Conservation (phyloP, 1,140 invertebrate genomes). For the Leptinotarsa defecta region DNA sequence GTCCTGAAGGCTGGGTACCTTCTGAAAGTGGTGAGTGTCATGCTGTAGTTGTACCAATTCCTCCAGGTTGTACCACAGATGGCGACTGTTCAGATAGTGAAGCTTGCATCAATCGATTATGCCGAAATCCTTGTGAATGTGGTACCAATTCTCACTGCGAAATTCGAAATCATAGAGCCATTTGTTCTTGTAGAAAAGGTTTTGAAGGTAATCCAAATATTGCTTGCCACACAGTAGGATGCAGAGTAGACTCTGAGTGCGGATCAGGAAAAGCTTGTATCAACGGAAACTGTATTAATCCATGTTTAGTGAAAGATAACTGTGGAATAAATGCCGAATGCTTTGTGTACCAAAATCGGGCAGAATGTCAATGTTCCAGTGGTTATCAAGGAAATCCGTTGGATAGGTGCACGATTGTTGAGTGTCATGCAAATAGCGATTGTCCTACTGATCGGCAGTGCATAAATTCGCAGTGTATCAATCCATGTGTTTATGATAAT, state of each 20-base stretch:
- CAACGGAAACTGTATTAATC: constrained; percentile 83
- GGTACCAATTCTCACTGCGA: constrained; percentile 82
- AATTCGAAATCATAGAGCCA: constrained; percentile 80
- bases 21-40: constrained; percentile 76
- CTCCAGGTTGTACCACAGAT: constrained; percentile 76
- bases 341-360: constrained; percentile 71
- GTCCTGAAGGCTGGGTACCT: constrained; percentile 80
- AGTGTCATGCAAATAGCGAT: constrained; percentile 86
- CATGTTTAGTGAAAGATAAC: constrained; percentile 76
- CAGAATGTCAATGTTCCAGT: constrained; percentile 78
- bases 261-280: constrained; percentile 78
- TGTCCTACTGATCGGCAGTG: constrained; percentile 85
- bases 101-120: constrained; percentile 83
- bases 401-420: constrained; percentile 76
- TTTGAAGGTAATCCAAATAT: constrained; percentile 85
- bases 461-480: constrained; percentile 82
- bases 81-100: constrained; percentile 77
- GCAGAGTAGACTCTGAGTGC: constrained; percentile 78
- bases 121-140: constrained; percentile 85
- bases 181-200: constrained; percentile 81
- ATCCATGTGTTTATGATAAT: constrained; percentile 80
- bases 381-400: constrained; percentile 83
- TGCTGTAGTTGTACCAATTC: constrained; percentile 68
- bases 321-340: constrained; percentile 87
- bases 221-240: constrained; percentile 77